phyloP scores from a whole-genome alignment of 2,797 vertebrate species.

The Galago senegalensis region DNA sequence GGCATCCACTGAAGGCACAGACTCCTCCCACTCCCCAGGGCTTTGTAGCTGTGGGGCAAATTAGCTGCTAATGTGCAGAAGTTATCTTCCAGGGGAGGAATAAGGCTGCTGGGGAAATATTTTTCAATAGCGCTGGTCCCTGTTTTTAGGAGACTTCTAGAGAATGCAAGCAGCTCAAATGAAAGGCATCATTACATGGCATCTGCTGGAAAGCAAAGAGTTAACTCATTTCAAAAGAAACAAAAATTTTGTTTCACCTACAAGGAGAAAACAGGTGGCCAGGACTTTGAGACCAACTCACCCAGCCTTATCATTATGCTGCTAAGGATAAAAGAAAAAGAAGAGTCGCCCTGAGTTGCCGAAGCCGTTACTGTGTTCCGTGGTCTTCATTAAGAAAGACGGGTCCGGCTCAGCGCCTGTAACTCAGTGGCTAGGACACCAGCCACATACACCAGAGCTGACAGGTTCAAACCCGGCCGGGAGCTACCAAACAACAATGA shows the following conservation, averaged over 20 bases:
- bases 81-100: conserved; percentile 78
- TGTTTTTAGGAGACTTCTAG: conserved; percentile 8
- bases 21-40: conserved; percentile 56
- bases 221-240: neutral
- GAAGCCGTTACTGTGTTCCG: fast-evolving
- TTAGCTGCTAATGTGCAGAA: conserved; percentile 88
- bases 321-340: neutral
- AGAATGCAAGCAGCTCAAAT: neutral
- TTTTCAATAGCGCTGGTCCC: neutral
- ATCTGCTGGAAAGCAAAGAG: neutral
- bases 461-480: too few species aligned
- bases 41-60: conserved; percentile 78
- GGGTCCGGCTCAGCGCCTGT: neutral
- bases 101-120: conserved; percentile 49
- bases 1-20: conserved; percentile 79
- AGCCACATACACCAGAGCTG: too few species aligned
- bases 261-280: neutral
- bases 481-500: too few species aligned
- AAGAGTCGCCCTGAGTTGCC: neutral
- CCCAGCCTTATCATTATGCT: fast-evolving
- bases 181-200: fast-evolving
- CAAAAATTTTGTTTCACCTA: neutral
- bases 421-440: too few species aligned
- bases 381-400: neutral
- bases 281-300: neutral